Conservation (phyloP, 2,113 vertebrate species). For the Aramus guarauna region DNA sequence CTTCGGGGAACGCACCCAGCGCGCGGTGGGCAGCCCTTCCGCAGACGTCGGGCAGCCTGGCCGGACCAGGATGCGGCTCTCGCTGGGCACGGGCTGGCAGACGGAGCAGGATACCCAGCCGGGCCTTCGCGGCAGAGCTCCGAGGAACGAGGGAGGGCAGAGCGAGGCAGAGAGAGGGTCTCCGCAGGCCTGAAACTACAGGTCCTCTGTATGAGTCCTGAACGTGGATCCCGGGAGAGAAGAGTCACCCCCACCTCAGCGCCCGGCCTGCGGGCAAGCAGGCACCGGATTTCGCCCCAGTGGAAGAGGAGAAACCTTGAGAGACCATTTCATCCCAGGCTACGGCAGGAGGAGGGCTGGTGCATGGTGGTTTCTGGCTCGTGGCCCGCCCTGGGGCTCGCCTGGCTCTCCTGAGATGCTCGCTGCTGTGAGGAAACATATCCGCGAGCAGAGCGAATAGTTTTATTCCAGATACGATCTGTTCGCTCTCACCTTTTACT, state of each 20-base stretch:
- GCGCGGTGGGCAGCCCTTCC: background rate
- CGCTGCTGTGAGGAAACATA: background rate
- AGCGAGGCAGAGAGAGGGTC: background rate
- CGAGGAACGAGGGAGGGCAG: background rate
- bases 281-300: accelerated
- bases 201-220: background rate
- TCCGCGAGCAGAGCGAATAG: background rate
- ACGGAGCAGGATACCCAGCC: no score
- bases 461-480: conserved; percentile 24
- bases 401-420: background rate
- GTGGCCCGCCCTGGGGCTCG: background rate
- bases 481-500: conserved; percentile 37
- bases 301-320: background rate
- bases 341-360: background rate
- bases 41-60: background rate
- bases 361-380: background rate
- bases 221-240: background rate
- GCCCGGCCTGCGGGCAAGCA: background rate
- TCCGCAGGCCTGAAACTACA: background rate
- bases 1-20: accelerated
- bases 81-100: accelerated
- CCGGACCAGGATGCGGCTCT: accelerated
- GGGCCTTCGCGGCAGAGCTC: accelerated
- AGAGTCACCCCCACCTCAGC: background rate
- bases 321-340: background rate